These are phyloP conservation scores for Anoplius nigerrimus DNA, from an alignment of 2,888 invertebrate species.

Conservation along the genomic window DNA sequence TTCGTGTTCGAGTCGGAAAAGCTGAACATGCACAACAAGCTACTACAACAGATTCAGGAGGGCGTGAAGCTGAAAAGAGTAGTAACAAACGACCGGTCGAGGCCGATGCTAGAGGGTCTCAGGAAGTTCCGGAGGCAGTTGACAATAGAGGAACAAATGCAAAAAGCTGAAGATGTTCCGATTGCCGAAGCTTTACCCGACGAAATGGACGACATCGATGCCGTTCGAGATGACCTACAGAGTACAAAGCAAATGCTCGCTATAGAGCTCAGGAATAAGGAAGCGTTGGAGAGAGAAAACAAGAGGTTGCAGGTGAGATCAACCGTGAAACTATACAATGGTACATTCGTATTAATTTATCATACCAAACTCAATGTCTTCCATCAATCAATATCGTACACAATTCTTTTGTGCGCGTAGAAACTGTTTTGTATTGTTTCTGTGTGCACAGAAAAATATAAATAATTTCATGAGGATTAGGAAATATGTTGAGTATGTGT, in stretches of 20 bases:
- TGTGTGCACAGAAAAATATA: no score
- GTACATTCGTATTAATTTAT: no score
- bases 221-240: slow-evolving; percentile 91
- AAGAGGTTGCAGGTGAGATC: slow-evolving; percentile 80
- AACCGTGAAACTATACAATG: background rate
- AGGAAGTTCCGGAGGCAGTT: slow-evolving; percentile 91
- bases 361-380: no score
- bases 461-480: no score
- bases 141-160: slow-evolving; percentile 93
- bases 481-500: background rate
- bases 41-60: slow-evolving; percentile 87
- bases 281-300: slow-evolving; percentile 89
- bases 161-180: slow-evolving; percentile 81
- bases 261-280: slow-evolving; percentile 89
- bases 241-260: slow-evolving; percentile 94
- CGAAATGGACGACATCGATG: slow-evolving; percentile 94
- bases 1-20: slow-evolving; percentile 93
- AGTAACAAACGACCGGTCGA: slow-evolving; percentile 90
- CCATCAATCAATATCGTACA: no score
- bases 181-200: slow-evolving; percentile 80
- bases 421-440: no score
- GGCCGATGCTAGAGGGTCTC: slow-evolving; percentile 87
- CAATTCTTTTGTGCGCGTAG: no score
- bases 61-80: slow-evolving; percentile 86
- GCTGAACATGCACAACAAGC: slow-evolving; percentile 85